Percentiles rank a stretch among this genome's conserved stretches.
Conservation (phyloP, 2,113 vertebrate genomes). For the Gracilinanus agilis region DNA sequence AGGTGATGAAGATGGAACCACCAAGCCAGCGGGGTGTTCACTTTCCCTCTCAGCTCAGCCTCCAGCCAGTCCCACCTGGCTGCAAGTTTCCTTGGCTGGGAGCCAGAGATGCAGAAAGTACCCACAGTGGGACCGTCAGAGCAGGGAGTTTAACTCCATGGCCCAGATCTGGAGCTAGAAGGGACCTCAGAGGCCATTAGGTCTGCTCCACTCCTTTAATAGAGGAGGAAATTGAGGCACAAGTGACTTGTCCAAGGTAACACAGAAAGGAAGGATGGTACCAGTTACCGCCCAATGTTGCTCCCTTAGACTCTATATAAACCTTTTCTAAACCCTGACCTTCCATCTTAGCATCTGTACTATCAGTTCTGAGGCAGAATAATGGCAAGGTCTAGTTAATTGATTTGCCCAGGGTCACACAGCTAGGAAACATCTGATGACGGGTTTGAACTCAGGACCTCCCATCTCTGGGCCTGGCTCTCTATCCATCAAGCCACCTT, state of each 20-base stretch:
- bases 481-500: too few species aligned
- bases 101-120: neutral
- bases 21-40: neutral
- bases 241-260: too few species aligned
- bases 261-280: too few species aligned
- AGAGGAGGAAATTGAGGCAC: neutral
- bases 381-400: too few species aligned
- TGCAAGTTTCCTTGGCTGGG: neutral
- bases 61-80: neutral
- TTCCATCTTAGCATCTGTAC: too few species aligned
- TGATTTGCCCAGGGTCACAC: too few species aligned
- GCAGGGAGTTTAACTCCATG: neutral
- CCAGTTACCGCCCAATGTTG: neutral
- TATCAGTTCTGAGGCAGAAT: too few species aligned
- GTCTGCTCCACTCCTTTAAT: neutral
- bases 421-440: too few species aligned
- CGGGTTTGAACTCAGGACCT: too few species aligned
- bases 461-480: too few species aligned
- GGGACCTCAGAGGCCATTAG: neutral
- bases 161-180: neutral
- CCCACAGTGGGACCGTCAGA: neutral
- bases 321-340: neutral
- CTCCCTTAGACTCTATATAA: neutral
- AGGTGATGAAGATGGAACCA: constrained; percentile 6
- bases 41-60: constrained; percentile 20